These are phyloP conservation scores for Mizuhopecten yessoensis DNA, from an alignment of 1,140 invertebrate species.

Conservation along the genomic window DNA sequence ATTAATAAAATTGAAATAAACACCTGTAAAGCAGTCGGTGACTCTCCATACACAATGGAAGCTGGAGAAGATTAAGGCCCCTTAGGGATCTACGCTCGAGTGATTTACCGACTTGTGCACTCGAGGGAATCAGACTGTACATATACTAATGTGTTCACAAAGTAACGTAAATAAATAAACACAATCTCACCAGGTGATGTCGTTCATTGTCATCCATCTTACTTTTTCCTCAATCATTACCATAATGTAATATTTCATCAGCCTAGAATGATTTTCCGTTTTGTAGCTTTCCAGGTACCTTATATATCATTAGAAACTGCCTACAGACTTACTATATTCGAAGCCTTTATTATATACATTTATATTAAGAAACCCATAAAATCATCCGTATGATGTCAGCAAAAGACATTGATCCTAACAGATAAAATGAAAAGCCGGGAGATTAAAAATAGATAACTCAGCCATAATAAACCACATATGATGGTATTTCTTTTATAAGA, in stretches of 20 bases:
- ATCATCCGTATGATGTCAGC: too few species aligned
- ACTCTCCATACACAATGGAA: not conserved
- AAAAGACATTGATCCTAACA: too few species aligned
- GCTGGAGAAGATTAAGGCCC: not conserved
- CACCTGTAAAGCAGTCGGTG: not conserved
- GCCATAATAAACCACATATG: too few species aligned
- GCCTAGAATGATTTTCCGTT: not conserved
- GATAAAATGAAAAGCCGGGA: too few species aligned
- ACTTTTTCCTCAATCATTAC: constrained; percentile 21
- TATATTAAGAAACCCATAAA: not conserved
- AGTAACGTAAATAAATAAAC: constrained; percentile 5
- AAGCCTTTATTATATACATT: not conserved
- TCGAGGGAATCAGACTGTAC: not conserved
- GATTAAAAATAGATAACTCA: too few species aligned
- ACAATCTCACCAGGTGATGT: not conserved
- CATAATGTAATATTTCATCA: not conserved
- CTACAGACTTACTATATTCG: too few species aligned
- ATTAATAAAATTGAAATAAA: constrained; percentile 13
- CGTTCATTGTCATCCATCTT: not conserved
- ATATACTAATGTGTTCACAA: not conserved
- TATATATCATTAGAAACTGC: too few species aligned
- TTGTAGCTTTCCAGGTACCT: not conserved
- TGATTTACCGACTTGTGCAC: constrained; percentile 4
- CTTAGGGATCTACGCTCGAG: not conserved
- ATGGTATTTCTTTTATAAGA: too few species aligned